A percentile compares a stretch with the other conserved stretches of the same genome.
phyloP scores from a whole-genome alignment of 2,113 vertebrate species.

The Casuarius casuarius region DNA sequence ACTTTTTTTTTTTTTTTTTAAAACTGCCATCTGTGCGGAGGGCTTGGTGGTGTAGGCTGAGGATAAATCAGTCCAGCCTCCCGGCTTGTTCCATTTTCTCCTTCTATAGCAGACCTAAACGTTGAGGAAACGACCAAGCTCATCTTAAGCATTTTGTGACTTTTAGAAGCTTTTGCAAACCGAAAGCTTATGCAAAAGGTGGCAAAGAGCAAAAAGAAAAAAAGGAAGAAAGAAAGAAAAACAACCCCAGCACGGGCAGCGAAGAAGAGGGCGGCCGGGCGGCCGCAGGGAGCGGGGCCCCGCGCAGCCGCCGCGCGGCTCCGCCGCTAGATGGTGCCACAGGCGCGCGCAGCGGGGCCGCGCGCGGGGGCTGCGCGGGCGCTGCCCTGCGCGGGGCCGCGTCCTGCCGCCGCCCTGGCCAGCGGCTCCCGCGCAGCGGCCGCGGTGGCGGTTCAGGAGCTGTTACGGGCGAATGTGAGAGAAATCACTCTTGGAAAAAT shows the following conservation, averaged over 20 bases:
- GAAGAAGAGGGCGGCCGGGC: no score
- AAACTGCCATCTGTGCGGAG: fast-evolving
- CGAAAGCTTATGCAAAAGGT: fast-evolving
- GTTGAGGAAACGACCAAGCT: fast-evolving
- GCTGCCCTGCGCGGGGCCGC: background rate
- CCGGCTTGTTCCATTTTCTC: fast-evolving
- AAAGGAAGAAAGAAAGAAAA: no score
- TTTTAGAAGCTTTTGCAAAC: background rate
- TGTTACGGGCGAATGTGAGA: background rate
- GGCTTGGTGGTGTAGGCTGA: fast-evolving
- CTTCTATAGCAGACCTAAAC: background rate
- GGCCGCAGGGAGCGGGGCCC: no score
- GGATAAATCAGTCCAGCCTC: background rate
- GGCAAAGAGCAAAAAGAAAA: no score
- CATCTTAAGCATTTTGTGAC: fast-evolving
- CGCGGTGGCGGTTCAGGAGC: background rate
- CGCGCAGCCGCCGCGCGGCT: no score
- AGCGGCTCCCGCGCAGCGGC: background rate
- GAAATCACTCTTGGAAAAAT: fast-evolving
- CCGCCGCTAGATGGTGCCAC: constrained; percentile 67
- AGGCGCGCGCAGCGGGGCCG: background rate
- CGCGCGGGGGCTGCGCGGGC: background rate
- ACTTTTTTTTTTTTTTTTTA: background rate
- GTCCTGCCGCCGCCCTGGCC: background rate
- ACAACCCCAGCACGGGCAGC: no score